phyloP scores from a whole-genome alignment of 2,888 invertebrate species.

The Platycheirus rosarum region DNA sequence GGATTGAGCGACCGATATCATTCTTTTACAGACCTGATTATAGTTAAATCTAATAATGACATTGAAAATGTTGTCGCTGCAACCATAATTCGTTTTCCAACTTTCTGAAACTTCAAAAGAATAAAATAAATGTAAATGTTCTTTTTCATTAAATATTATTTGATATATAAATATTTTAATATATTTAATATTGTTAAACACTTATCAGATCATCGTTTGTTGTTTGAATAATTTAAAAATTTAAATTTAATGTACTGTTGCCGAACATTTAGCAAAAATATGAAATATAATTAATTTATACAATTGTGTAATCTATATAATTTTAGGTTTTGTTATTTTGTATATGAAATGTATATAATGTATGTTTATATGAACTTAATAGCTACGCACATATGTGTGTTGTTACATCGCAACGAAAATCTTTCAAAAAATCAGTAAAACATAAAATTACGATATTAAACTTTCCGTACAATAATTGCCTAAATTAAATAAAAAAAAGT shows the following conservation, averaged over 20 bases:
- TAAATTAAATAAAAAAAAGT: slow-evolving; percentile 28
- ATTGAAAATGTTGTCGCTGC: no score
- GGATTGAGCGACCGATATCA: no score
- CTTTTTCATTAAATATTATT: slow-evolving; percentile 40
- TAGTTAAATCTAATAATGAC: no score
- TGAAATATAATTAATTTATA: slow-evolving; percentile 54
- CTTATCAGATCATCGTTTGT: slow-evolving; percentile 52
- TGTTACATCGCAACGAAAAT: slow-evolving; percentile 62
- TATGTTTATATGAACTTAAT: slow-evolving; percentile 58
- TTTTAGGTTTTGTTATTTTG: neutral
- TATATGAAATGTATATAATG: slow-evolving; percentile 46
- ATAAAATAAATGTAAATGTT: no score
- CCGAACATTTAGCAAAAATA: slow-evolving; percentile 60
- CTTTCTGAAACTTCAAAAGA: no score
- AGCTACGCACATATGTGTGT: slow-evolving; percentile 55
- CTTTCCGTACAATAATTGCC: slow-evolving; percentile 18
- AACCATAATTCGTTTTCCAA: no score
- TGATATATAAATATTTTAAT: slow-evolving; percentile 55
- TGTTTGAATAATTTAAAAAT: slow-evolving; percentile 45
- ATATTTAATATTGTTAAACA: slow-evolving; percentile 47
- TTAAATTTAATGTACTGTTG: slow-evolving; percentile 59
- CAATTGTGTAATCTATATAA: slow-evolving; percentile 33
- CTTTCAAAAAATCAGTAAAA: slow-evolving; percentile 52
- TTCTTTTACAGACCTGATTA: no score
- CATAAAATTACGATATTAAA: slow-evolving; percentile 50